These are phyloP conservation scores for Nasua narica DNA, from an alignment of 2,797 vertebrate genomes.

Conservation along the genomic window DNA sequence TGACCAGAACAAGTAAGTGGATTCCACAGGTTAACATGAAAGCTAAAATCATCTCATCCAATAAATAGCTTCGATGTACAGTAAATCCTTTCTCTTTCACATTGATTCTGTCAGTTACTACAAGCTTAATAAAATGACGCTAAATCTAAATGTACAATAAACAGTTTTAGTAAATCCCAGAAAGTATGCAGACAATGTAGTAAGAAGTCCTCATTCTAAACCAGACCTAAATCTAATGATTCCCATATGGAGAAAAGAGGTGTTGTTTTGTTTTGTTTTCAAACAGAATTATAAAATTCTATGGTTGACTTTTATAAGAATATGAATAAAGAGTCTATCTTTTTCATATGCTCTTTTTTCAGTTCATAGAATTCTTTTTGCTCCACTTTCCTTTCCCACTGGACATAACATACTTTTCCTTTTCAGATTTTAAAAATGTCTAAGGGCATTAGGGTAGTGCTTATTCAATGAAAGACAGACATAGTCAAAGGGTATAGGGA, in stretches of 20 bases:
- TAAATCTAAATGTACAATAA: neutral
- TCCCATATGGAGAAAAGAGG: neutral
- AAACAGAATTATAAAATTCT: neutral
- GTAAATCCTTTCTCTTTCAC: slow-evolving; percentile 1
- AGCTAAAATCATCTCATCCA: neutral
- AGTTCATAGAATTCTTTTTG: neutral
- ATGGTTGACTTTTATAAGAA: neutral
- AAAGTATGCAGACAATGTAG: neutral
- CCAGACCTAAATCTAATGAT: neutral
- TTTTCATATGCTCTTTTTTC: neutral
- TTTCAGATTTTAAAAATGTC: neutral
- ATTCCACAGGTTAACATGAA: neutral
- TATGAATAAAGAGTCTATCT: neutral
- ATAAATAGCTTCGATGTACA: neutral
- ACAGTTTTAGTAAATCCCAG: neutral
- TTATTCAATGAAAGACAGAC: neutral
- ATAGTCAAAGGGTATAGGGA: neutral
- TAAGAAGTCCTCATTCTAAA: neutral
- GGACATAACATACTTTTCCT: neutral
- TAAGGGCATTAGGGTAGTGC: neutral
- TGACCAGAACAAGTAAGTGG: neutral
- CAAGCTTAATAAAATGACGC: neutral
- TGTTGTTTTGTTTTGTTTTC: neutral
- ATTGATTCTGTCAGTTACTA: neutral
- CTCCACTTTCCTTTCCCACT: neutral